Evolutionary conservation across 2,888 invertebrate species (phyloP), one percentile per base, ranked within the genome.

Genomic region (Cylloceria caligata): DNA sequence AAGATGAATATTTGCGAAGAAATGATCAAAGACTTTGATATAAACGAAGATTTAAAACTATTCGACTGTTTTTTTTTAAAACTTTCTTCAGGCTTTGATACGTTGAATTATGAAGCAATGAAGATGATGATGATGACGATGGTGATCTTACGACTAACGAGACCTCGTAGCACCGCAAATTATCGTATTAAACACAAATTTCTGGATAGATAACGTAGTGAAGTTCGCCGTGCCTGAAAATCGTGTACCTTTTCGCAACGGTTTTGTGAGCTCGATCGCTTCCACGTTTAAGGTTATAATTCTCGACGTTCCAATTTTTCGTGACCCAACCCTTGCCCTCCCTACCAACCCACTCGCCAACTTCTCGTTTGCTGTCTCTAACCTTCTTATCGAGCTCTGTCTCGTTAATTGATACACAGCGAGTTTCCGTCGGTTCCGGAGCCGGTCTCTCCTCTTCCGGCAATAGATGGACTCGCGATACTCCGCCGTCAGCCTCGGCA

Each of bases 361-460:
- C 9, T 19, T 34, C 45, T 71, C 73, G 67, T 11, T 62, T 62
- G 73, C 76, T 84, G 85, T 88, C 86, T 88, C 91, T 91, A 90
- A 91, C 91, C 91, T 91, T 90, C 88, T 88, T 89, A 80, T 88
- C 87, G 76, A 81, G 68, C 47, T 88, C 85, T 64, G 83, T 80
- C 75, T 88, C 86, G 78, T 81, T 84, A 74, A 87, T 77, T 24
- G 83, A 85, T 71, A 75, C 80, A 13, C 64, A 65, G 62, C 72
- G 77, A 60, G 80, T 82, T 57, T 84, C 76, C 39, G 77, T 9
- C 52, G 72, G 80, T 60, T 57, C 86, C 75, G 52, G 82, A 68
- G 21, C 42, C 19, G 72, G 57, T 42, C 42, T 24, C 19, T 72
- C 72, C 36, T 77, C 77, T 34, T 80, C 73, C 13, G 60, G 47